Conservation (phyloP, 2,113 vertebrate genomes). For the Myrmophylax atrothorax region DNA sequence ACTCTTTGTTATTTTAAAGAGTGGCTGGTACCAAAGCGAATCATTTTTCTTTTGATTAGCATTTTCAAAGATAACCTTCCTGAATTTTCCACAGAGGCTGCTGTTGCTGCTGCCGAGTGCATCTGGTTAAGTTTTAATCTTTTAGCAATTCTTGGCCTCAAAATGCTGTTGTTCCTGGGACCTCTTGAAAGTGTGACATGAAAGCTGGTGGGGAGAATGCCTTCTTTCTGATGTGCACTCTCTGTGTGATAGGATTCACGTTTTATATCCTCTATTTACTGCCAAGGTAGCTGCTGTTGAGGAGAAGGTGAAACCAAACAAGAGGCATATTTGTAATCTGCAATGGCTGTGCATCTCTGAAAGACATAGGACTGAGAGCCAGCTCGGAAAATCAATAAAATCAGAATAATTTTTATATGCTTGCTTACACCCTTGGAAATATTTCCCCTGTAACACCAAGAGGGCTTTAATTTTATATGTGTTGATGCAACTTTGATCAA, state of each 20-base stretch:
- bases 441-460: neutral
- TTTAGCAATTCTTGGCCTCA: slow-evolving; percentile 11
- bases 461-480: neutral
- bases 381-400: neutral
- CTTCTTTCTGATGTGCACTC: neutral
- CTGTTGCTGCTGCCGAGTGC: neutral
- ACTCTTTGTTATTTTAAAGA: slow-evolving; percentile 54
- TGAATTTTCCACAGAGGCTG: slow-evolving; percentile 14
- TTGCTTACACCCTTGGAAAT: neutral
- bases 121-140: slow-evolving; percentile 38
- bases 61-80: slow-evolving; percentile 58
- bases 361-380: neutral
- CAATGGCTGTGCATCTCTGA: neutral
- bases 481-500: neutral
- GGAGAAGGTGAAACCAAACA: neutral
- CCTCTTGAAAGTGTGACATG: neutral
- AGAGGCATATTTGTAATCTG: neutral
- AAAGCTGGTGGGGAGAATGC: rapidly evolving
- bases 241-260: neutral
- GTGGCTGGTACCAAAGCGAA: slow-evolving; percentile 19
- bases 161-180: slow-evolving; percentile 1
- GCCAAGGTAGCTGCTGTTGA: neutral
- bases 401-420: neutral
- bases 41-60: slow-evolving; percentile 50
- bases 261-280: neutral